Base-by-base conservation (phyloP, 2,888 invertebrate species). In the Euphydryas editha region DNA sequence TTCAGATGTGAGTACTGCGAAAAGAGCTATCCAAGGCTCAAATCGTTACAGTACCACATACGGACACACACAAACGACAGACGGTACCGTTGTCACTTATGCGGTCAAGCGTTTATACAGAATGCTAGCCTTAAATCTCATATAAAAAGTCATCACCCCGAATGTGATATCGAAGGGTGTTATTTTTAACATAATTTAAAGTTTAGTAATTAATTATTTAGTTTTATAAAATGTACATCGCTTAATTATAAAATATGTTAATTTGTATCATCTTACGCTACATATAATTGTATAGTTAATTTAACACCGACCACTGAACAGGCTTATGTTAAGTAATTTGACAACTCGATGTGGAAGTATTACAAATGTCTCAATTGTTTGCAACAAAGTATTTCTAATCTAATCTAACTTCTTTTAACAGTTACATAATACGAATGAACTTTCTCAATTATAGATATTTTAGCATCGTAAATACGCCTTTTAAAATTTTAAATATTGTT, bases 111-210 rank as follows among this genome's bases (percentile, higher is more conserved):
- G 0, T 95, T 94, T 62, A 93, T 94, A 60, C 94, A 94, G 63
- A 93, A 94, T 59, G 91, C 94, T 0, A 94, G 94, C 70, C 74
- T 94, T 49, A 95, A 94, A 70, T 90, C 93, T 0, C 94, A 94
- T 77, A 92, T 94, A 59, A 94, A 94, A 62, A 93, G 88, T 8
- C 94, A 94, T 69, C 94, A 94, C 73, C 91, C 93, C 0, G 91
- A 90, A 51, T 90, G 90, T 72, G 90, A 90, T 73, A 82, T 90
- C 0, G 88, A 89, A 2, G 87, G 85, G 2, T 88, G 87, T 42
- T 89, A 87, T 68, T 89, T 86, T 73, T 87, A 77, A 71, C 42
- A 3, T n/a, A 13, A 17, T 39, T 17, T 0, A 24, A 24, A 11
- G 24, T n/a, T 4, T 44, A 62, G 30, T 36, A 36, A 39, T 39